A percentile compares a stretch with the other conserved stretches of the same genome.
Conservation (phyloP, 2,888 invertebrate species). For the Drosophila cyrtoloma region DNA sequence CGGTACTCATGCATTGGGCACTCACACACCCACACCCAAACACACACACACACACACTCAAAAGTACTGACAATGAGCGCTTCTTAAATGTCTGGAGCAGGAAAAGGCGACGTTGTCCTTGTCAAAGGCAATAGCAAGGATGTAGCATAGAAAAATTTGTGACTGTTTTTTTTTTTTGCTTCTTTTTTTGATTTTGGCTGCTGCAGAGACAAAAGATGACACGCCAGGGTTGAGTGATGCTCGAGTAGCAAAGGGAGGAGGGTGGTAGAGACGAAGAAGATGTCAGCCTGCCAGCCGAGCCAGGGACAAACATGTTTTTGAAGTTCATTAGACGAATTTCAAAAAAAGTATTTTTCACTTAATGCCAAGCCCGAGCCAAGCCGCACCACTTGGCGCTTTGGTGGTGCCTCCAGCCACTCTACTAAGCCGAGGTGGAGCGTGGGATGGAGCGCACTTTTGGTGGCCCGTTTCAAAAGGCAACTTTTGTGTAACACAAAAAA, state of each 20-base stretch:
- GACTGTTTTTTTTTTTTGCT: slow-evolving; percentile 38
- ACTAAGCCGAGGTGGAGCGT: slow-evolving; percentile 8
- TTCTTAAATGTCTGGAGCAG: slow-evolving; percentile 80
- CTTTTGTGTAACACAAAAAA: slow-evolving; percentile 55
- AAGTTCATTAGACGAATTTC: slow-evolving; percentile 84
- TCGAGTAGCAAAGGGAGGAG: background rate
- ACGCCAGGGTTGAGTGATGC: slow-evolving; percentile 64
- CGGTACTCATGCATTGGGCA: slow-evolving; percentile 37
- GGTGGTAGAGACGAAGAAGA: slow-evolving; percentile 33
- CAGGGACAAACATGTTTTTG: slow-evolving; percentile 82
- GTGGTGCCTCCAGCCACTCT: slow-evolving; percentile 39
- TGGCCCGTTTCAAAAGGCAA: slow-evolving; percentile 69
- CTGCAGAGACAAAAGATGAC: slow-evolving; percentile 83
- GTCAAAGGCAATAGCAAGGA: slow-evolving; percentile 77
- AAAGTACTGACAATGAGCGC: slow-evolving; percentile 75
- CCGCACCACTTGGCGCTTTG: slow-evolving; percentile 63
- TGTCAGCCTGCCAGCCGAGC: slow-evolving; percentile 57
- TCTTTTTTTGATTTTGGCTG: slow-evolving; percentile 57
- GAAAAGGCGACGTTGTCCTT: slow-evolving; percentile 53
- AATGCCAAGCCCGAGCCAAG: slow-evolving; percentile 72
- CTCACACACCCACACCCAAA: slow-evolving; percentile 22
- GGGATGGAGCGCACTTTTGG: slow-evolving; percentile 56
- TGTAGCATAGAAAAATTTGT: slow-evolving; percentile 64
- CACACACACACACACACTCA: slow-evolving; percentile 26
- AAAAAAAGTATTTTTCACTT: slow-evolving; percentile 76